These are phyloP conservation scores for Drosophila nr. perissopoda DNA, from an alignment of 2,888 invertebrate species.

Conservation along the genomic window DNA sequence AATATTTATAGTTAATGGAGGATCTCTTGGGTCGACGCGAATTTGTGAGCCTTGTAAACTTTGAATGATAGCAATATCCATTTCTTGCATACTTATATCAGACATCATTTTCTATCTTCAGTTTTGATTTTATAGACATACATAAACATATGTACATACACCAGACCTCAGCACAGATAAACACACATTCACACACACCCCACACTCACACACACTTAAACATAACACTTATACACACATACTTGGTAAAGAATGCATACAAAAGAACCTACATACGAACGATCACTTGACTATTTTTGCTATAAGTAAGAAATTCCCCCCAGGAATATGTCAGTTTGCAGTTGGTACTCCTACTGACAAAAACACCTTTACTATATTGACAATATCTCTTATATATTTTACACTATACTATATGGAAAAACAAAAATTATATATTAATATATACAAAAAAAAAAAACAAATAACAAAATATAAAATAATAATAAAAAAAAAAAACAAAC, in stretches of 20 bases:
- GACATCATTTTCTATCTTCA: conserved; percentile 46
- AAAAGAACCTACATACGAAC: conserved; percentile 70
- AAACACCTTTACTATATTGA: conserved; percentile 84
- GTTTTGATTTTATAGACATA: conserved; percentile 46
- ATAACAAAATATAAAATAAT: conserved; percentile 22
- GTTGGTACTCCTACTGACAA: conserved; percentile 76
- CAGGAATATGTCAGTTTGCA: conserved; percentile 76
- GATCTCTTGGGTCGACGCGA: conserved; percentile 30
- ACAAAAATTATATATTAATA: conserved; percentile 76
- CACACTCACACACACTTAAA: not conserved
- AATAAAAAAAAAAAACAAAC: conserved; percentile 24
- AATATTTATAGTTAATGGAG: not conserved
- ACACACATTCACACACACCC: conserved; percentile 17
- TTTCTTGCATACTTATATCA: conserved; percentile 38
- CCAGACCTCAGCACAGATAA: conserved; percentile 20
- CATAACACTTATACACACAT: conserved; percentile 25
- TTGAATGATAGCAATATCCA: conserved; percentile 62
- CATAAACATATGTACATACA: conserved; percentile 65
- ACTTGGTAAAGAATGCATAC: conserved; percentile 58
- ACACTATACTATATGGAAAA: conserved; percentile 83
- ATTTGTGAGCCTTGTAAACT: conserved; percentile 65
- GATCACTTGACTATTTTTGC: conserved; percentile 81
- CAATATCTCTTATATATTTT: conserved; percentile 85
- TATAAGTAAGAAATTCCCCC: conserved; percentile 81
- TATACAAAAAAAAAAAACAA: conserved; percentile 65